phyloP scores from a whole-genome alignment of 1,140 invertebrate species.

The Rhyzopertha dominica region DNA sequence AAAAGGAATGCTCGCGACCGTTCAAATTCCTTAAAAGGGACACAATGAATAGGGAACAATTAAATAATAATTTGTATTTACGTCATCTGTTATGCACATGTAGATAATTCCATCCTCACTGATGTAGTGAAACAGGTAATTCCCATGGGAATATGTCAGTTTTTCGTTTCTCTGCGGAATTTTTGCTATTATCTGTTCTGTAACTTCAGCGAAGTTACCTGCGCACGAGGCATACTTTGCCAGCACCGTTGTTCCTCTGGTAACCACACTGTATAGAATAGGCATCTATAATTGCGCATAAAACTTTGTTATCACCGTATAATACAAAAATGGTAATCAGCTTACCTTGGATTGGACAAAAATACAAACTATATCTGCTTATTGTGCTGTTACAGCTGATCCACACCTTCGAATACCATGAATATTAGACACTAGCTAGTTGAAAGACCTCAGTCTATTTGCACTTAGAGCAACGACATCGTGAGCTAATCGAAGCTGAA shows the following conservation, averaged over 20 bases:
- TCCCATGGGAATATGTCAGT: slow-evolving; percentile 87
- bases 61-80: slow-evolving; percentile 47
- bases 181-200: slow-evolving; percentile 82
- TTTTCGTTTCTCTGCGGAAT: slow-evolving; percentile 82
- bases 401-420: no score
- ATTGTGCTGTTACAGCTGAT: no score
- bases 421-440: no score
- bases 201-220: slow-evolving; percentile 91
- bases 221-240: slow-evolving; percentile 86
- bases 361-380: no score
- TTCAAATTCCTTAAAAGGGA: slow-evolving; percentile 81
- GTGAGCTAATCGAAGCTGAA: no score
- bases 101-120: slow-evolving; percentile 82
- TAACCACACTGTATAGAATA: slow-evolving; percentile 82
- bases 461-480: no score
- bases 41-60: slow-evolving; percentile 8
- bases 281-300: slow-evolving; percentile 58
- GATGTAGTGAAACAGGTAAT: slow-evolving; percentile 89
- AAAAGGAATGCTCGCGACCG: slow-evolving; percentile 84
- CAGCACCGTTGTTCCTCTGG: slow-evolving; percentile 79
- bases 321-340: no score
- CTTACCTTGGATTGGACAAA: no score
- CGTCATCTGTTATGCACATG: slow-evolving; percentile 93
- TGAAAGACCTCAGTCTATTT: no score
- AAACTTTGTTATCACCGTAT: no score